Percentiles rank a stretch among this genome's conserved stretches.
Conservation (phyloP, 1,140 invertebrate species). For the Anastrepha ludens region DNA sequence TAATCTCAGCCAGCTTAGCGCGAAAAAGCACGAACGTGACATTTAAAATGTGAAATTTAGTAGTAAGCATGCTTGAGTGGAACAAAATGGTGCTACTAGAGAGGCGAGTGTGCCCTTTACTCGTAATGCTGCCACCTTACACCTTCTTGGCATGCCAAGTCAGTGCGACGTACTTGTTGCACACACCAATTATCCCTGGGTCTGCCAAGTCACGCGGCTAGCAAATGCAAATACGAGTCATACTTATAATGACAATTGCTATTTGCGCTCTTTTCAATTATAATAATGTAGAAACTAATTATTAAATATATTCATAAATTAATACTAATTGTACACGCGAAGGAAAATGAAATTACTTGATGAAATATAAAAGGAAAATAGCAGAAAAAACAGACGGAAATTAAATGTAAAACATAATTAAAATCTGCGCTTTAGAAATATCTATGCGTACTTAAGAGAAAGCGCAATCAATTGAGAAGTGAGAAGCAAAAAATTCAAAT, state of each 20-base stretch:
- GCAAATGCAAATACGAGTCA: constrained; percentile 9
- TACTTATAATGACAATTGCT: neutral
- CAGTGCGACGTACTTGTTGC: neutral
- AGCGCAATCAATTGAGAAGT: neutral
- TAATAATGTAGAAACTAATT: neutral
- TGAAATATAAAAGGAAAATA: neutral
- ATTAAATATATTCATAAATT: neutral
- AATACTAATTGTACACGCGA: neutral
- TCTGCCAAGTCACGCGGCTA: constrained; percentile 27
- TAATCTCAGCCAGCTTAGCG: neutral
- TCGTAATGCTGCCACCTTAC: neutral
- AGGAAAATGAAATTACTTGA: neutral
- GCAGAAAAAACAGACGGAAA: neutral
- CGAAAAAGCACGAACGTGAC: neutral
- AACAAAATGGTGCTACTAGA: neutral
- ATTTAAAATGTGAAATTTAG: neutral
- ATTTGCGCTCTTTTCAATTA: constrained; percentile 1
- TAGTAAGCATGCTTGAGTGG: neutral
- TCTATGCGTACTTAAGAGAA: neutral
- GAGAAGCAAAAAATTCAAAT: neutral
- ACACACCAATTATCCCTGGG: neutral
- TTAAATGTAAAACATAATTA: neutral
- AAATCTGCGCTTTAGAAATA: neutral
- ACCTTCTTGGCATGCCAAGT: neutral
- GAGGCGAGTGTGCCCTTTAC: too few relatives aligned